A percentile compares a stretch with the other conserved stretches of the same genome.
phyloP scores from a whole-genome alignment of 1,140 invertebrate species.

The Pristionchus pacificus region DNA sequence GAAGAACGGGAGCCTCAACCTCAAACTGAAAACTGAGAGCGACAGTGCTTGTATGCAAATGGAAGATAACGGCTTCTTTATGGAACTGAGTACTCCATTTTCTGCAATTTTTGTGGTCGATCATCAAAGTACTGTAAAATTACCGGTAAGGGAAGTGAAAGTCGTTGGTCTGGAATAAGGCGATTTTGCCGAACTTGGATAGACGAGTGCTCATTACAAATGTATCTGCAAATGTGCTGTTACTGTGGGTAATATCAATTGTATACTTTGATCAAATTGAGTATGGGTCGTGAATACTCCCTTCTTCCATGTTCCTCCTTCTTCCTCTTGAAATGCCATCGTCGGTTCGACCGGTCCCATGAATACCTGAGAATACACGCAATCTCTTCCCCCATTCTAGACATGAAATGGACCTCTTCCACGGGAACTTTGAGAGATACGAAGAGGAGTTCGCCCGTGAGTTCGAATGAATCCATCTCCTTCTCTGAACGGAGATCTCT shows the following conservation, averaged over 20 bases:
- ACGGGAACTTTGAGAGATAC: constrained; percentile 27
- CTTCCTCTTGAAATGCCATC: constrained; percentile 21
- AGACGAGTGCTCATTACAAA: constrained; percentile 21
- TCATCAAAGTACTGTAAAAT: neutral
- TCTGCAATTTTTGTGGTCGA: neutral
- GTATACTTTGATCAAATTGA: constrained; percentile 26
- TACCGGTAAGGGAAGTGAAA: constrained; percentile 25
- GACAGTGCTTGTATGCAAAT: constrained; percentile 21
- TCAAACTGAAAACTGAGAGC: constrained; percentile 22
- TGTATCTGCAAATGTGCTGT: constrained; percentile 6
- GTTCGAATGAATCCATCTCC: constrained; percentile 7
- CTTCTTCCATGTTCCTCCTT: constrained; percentile 18
- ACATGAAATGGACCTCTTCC: constrained; percentile 17
- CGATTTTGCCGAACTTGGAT: constrained; percentile 18
- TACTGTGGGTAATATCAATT: neutral
- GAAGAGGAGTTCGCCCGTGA: constrained; percentile 8
- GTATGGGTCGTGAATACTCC: constrained; percentile 28
- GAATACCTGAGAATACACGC: constrained; percentile 14
- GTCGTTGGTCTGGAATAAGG: constrained; percentile 23
- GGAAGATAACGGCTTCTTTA: constrained; percentile 3
- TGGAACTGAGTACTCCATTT: constrained; percentile 18
- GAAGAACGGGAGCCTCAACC: too few species aligned
- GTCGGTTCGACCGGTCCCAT: constrained; percentile 16
- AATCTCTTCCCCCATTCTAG: too few species aligned
- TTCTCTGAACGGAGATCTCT: too few species aligned